Base-by-base conservation (phyloP, 35 echinoderm and acorn worm species). In the Stichopus chloronotus region DNA sequence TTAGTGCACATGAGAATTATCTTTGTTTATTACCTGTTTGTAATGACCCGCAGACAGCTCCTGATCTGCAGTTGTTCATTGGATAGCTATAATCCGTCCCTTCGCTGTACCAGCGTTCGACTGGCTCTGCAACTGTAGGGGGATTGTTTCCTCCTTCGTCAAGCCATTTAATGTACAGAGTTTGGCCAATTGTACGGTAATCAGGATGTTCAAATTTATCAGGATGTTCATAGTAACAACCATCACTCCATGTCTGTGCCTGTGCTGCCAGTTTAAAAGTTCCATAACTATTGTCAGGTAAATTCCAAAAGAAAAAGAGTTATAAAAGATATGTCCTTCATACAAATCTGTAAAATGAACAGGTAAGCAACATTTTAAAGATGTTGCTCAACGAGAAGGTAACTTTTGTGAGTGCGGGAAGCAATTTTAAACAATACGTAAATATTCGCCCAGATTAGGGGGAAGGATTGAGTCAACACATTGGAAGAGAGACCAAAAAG, bases 141-240 rank as follows among this genome's bases (percentile, higher is more conserved):
- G 82, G 82, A n/a, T 85, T 57, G 7, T 8, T 10, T 11, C 82
- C 53, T 21, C 82, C 82, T 58, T 8, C 53, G 82, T 56, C 82
- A 54, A 56, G 17, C 43, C 43, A 85, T 55, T 4, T 55, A 16
- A 85, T 85, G 52, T 85, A 85, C n/a, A 55, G 82, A 21, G 52
- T 85, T 4, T 85, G 82, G 0, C 82, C 82, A n/a, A 85, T 85
- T 6, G 30, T 30, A n/a, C 12, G 0, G 23, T 85, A 57, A 12
- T 85, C 82, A 17, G 82, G 53, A 21, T 85, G 52, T 53, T 57
- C 6, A 6, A 0, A 55, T n/a, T 55, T 56, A 25, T 19, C 56
- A 21, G 82, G 82, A 55, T 85, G 82, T 85, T 55, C 82, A n/a
- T 85, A 85, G 11, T 16, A 54, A n/a, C 82, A 85, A 6, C 52